Percentiles rank a stretch among this genome's conserved stretches.
Evolutionary conservation across 2,888 invertebrate genomes (phyloP).

Genomic region (Tetheella fluctuosa): DNA sequence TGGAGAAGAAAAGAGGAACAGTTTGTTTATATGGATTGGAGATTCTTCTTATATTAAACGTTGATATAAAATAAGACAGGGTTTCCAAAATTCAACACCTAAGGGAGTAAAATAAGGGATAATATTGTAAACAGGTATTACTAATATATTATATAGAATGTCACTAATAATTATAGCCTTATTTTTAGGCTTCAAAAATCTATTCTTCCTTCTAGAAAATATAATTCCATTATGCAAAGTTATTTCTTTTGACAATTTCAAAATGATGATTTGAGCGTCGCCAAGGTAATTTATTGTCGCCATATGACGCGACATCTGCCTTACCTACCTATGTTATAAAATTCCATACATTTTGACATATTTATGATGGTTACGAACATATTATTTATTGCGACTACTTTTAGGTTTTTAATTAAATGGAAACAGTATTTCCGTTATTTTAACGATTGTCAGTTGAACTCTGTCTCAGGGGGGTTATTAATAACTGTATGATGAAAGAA

Average conservation of each 20-base stretch:
- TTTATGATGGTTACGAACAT: conserved; percentile 44
- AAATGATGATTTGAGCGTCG: conserved; percentile 6
- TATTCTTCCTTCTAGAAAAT: neutral
- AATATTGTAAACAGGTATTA: no score
- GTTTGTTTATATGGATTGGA: no score
- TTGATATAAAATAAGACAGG: no score
- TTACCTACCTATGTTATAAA: conserved; percentile 35
- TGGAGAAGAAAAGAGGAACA: no score
- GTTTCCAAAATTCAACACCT: no score
- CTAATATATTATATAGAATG: no score
- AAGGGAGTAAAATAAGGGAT: no score
- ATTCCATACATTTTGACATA: conserved; percentile 51
- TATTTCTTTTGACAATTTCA: conserved; percentile 12
- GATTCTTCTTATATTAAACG: no score
- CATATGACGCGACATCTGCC: conserved; percentile 61
- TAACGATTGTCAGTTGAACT: conserved; percentile 5
- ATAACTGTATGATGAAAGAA: neutral
- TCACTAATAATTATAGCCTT: no score
- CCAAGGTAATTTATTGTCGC: conserved; percentile 46
- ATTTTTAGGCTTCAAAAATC: no score
- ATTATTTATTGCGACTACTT: conserved; percentile 39
- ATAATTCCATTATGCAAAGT: conserved; percentile 6
- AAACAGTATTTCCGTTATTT: neutral
- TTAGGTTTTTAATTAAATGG: conserved; percentile 31
- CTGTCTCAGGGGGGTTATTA: neutral